A percentile compares a stretch with the other conserved stretches of the same genome.
phyloP scores from a whole-genome alignment of 2,797 vertebrate genomes.

The Falco naumanni region DNA sequence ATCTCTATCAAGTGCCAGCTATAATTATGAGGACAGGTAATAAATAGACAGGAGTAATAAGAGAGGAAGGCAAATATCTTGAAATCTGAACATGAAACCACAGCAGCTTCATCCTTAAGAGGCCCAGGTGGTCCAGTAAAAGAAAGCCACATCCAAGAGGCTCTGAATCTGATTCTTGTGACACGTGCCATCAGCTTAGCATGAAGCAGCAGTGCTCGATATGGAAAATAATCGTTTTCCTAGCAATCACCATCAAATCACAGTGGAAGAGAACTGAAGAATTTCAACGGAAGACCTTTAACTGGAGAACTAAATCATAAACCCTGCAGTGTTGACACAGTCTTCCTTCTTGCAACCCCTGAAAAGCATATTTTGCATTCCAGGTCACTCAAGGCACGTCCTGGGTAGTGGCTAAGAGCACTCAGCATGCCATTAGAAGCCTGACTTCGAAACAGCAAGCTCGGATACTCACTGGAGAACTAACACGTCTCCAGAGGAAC shows the following conservation, averaged over 20 bases:
- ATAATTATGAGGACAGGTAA: neutral
- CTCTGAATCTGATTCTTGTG: neutral
- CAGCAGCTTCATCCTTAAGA: neutral
- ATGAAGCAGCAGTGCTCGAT: neutral
- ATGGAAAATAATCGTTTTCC: neutral
- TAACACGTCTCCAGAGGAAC: neutral
- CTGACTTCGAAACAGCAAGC: neutral
- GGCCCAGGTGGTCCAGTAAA: neutral
- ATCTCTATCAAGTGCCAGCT: neutral
- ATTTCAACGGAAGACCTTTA: neutral
- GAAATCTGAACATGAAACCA: neutral
- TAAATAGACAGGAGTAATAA: neutral
- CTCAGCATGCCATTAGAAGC: slow-evolving; percentile 2
- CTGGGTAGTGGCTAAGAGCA: slow-evolving; percentile 4
- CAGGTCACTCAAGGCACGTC: neutral
- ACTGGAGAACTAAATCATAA: slow-evolving; percentile 15
- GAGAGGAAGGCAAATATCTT: neutral
- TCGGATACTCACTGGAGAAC: neutral
- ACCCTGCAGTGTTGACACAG: neutral
- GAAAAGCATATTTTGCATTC: slow-evolving; percentile 30
- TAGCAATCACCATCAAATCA: neutral
- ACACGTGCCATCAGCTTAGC: neutral
- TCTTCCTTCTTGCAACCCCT: neutral
- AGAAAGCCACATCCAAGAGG: neutral
- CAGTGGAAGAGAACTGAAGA: neutral